phyloP scores from a whole-genome alignment of 2,113 vertebrate species.

The Tachuris rubrigastra region DNA sequence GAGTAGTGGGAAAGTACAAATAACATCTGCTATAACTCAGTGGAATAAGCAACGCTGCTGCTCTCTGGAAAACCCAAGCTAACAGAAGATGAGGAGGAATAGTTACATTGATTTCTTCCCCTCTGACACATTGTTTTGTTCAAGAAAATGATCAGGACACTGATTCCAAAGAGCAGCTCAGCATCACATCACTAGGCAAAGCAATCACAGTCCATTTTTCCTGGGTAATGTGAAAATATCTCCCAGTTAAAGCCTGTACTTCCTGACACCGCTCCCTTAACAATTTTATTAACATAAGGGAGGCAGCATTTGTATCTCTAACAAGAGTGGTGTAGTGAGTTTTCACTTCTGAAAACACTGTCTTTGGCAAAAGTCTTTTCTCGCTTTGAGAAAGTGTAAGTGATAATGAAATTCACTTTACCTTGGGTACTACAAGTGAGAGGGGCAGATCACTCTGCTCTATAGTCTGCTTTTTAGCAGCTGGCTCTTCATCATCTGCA shows the following conservation, averaged over 20 bases:
- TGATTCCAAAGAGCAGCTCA: not conserved
- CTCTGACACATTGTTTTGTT: not conserved
- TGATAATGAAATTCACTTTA: slow-evolving; percentile 18
- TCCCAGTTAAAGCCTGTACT: not conserved
- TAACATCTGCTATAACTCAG: not conserved
- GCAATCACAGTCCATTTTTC: not conserved
- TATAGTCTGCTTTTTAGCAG: slow-evolving; percentile 57
- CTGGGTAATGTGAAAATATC: not conserved
- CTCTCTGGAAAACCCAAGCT: not conserved
- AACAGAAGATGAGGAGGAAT: not conserved
- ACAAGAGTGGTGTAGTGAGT: not conserved
- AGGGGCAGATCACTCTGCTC: slow-evolving; percentile 57
- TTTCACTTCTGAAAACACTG: not conserved
- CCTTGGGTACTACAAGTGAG: slow-evolving; percentile 74
- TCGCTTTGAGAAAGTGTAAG: not conserved
- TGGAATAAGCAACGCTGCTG: not conserved
- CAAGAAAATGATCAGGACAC: not conserved
- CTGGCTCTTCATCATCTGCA: slow-evolving; percentile 50
- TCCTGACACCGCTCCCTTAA: not conserved
- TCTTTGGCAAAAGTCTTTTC: not conserved
- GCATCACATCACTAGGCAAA: not conserved
- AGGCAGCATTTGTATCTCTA: not conserved
- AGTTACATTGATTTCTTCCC: not conserved
- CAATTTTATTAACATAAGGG: not conserved
- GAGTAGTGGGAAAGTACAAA: not conserved